Percentiles rank a stretch among this genome's conserved stretches.
phyloP scores from a whole-genome alignment of 2,888 invertebrate species.

The Mesorhabditis spiculigera region DNA sequence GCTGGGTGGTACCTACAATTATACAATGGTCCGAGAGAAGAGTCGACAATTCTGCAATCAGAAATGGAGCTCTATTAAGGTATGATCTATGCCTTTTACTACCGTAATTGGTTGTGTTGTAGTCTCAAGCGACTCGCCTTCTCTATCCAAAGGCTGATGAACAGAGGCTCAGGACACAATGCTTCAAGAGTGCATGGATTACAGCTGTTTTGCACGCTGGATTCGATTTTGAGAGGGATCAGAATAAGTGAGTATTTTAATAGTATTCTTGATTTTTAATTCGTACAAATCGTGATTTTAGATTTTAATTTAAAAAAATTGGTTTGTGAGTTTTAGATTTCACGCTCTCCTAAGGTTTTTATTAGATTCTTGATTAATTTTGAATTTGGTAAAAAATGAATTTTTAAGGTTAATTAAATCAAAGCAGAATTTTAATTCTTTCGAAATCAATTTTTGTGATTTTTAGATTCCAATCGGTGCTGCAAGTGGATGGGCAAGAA shows the following conservation, averaged over 20 bases:
- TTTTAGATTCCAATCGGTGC: conserved; percentile 25
- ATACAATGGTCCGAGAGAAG: conserved; percentile 39
- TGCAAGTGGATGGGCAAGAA: conserved; percentile 53
- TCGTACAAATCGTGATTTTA: too few species aligned
- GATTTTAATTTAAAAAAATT: too few species aligned
- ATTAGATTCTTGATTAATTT: too few species aligned
- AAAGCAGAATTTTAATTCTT: too few species aligned
- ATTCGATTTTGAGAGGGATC: conserved; percentile 61
- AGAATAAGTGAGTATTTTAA: conserved; percentile 39
- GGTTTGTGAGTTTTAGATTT: too few species aligned
- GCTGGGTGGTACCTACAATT: conserved; percentile 52
- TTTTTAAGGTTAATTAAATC: too few species aligned
- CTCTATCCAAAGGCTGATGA: conserved; percentile 50
- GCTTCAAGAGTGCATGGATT: conserved; percentile 66
- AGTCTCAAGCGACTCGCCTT: conserved; percentile 26
- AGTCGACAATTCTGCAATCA: conserved; percentile 46
- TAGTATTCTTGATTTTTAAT: too few species aligned
- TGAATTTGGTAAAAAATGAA: too few species aligned
- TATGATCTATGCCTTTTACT: conserved; percentile 8
- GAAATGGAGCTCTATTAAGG: conserved; percentile 49
- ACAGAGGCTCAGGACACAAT: conserved; percentile 60
- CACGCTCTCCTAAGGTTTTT: too few species aligned
- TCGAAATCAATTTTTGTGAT: too few species aligned
- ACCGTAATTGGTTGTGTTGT: neutral
- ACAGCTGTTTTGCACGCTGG: conserved; percentile 64